phyloP scores from a whole-genome alignment of 2,888 invertebrate genomes.

The Drosophila anomalata region DNA sequence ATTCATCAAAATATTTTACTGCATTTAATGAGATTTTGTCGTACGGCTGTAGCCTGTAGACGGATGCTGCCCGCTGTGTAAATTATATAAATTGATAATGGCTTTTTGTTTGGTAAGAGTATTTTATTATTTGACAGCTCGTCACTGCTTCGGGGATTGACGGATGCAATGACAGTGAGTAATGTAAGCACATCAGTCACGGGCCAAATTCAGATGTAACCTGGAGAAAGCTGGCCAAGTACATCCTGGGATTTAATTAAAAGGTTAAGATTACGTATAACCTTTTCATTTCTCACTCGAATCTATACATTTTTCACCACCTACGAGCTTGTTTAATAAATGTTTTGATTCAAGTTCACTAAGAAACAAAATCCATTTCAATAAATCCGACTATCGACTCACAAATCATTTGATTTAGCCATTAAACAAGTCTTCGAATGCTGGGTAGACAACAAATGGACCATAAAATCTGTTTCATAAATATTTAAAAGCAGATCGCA shows the following conservation, averaged over 20 bases:
- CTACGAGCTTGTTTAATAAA: not conserved
- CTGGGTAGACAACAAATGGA: slow-evolving; percentile 16
- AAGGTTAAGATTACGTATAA: not conserved
- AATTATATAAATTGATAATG: slow-evolving; percentile 61
- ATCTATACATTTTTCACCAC: slow-evolving; percentile 5
- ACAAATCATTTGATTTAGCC: slow-evolving; percentile 61
- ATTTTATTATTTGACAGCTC: slow-evolving; percentile 43
- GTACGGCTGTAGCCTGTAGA: not conserved
- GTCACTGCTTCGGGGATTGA: slow-evolving; percentile 24
- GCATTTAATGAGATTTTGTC: slow-evolving; percentile 35
- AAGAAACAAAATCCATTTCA: slow-evolving; percentile 16
- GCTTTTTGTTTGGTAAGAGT: slow-evolving; percentile 23
- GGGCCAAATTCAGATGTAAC: slow-evolving; percentile 12
- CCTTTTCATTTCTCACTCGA: not conserved
- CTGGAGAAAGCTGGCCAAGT: slow-evolving; percentile 15
- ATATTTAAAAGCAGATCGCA: slow-evolving; percentile 59
- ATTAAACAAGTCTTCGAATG: slow-evolving; percentile 51
- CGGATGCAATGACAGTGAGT: slow-evolving; percentile 38
- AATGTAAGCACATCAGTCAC: slow-evolving; percentile 20
- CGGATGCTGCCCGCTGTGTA: slow-evolving; percentile 28
- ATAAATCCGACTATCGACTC: slow-evolving; percentile 29
- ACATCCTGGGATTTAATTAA: slow-evolving; percentile 13
- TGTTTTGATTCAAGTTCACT: slow-evolving; percentile 1
- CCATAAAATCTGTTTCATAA: slow-evolving; percentile 68
- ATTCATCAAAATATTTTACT: slow-evolving; percentile 49